Conservation (phyloP, 1,140 invertebrate species). For the Anoplolepis gracilipes region DNA sequence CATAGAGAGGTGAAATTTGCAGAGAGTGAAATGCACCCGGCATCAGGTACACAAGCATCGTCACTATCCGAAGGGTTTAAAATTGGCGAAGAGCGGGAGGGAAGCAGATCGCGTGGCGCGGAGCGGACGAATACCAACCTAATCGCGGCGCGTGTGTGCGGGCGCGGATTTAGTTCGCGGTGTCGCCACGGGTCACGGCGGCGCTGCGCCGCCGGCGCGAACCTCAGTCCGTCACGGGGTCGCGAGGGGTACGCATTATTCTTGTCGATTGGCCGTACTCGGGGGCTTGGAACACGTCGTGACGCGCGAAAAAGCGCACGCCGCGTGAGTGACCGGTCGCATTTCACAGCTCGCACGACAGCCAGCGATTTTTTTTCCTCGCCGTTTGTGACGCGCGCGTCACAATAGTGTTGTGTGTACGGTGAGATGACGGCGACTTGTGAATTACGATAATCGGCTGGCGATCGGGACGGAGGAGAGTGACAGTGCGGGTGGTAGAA, state of each 20-base stretch:
- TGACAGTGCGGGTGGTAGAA: slow-evolving; percentile 13
- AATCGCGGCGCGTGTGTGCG: slow-evolving; percentile 62
- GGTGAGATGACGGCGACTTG: slow-evolving; percentile 43
- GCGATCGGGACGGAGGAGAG: slow-evolving; percentile 2
- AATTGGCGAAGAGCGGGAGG: slow-evolving; percentile 22
- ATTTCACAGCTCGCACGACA: not conserved
- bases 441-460: slow-evolving; percentile 39
- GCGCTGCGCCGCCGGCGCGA: slow-evolving; percentile 80
- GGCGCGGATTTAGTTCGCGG: slow-evolving; percentile 76
- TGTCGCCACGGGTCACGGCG: slow-evolving; percentile 84
- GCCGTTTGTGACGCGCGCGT: slow-evolving; percentile 24
- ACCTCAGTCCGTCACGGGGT: slow-evolving; percentile 84
- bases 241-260: slow-evolving; percentile 80
- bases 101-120: slow-evolving; percentile 54
- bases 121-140: slow-evolving; percentile 31
- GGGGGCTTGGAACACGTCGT: slow-evolving; percentile 41
- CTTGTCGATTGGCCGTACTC: slow-evolving; percentile 65
- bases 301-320: slow-evolving; percentile 68
- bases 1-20: not conserved
- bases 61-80: slow-evolving; percentile 20
- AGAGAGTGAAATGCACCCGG: not conserved
- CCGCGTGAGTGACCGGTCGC: not conserved
- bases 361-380: not conserved
- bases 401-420: slow-evolving; percentile 35
- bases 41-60: not conserved